Evolutionary conservation across 2,888 invertebrate genomes (phyloP), one percentile per base, ranked within the genome.

Genomic region (Hyposoter didymator): DNA sequence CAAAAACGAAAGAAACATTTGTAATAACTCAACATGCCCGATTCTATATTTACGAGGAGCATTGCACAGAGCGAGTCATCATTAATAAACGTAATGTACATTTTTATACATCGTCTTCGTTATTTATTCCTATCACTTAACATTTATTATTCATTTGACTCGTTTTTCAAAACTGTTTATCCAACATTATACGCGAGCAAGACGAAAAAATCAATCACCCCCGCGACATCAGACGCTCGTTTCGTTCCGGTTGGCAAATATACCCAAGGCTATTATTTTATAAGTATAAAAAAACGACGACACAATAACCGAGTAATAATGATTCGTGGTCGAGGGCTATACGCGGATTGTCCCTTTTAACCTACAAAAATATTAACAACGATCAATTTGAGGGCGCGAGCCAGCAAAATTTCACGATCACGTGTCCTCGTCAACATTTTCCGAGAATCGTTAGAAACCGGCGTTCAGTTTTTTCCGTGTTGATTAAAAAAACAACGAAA

Each of bases 81-180:
- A 91, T 92, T 90, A 91, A 93, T 92, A 91, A 93, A 93, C 91
- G 91, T 93, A 93, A 92, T 93, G 92, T 92, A 92, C 91, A 93
- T 93, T 93, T 93, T 93, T 91, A 87, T 87, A 82, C 43, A 47
- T 52, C 55, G 59, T 19, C 76, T 32, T 32, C n/a, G 49, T 43
- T 76, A 62, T 49, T 85, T 70, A 66, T 64, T 49, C 45, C 75
- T 28, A 39, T 47, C 22, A 22, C 39, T 73, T n/a, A 19, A 7
- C 14, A 59, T 73, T 73, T 39, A 32, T 73, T 35, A 52, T 39
- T 55, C 55, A 39, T 73, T 55, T 55, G 14, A 8, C 32, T 47
- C 17, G 7, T 47, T 35, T 49, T 45, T n/a, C 35, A 28, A 70
- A 22, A 10, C 52, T 70, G 35, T 70, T 35, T 70, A 49, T 49